Percentiles rank a stretch among this genome's conserved stretches.
Evolutionary conservation across 2,888 invertebrate species (phyloP).

Genomic region (Conistra vaccinii): DNA sequence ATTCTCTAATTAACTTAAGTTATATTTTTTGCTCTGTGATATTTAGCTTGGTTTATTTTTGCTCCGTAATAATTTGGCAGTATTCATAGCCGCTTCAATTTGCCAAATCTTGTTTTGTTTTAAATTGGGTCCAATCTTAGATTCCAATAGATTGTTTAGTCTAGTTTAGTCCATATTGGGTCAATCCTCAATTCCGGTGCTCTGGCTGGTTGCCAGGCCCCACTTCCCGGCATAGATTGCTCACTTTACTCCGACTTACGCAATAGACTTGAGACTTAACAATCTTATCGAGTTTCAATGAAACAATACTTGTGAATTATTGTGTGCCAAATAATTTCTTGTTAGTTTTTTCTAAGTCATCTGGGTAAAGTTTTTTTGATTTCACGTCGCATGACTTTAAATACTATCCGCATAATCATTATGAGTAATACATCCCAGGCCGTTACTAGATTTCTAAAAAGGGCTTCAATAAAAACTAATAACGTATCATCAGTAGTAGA

Average conservation of each 20-base stretch:
- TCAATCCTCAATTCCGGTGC: slow-evolving; percentile 5
- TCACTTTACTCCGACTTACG: slow-evolving; percentile 32
- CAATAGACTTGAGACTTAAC: slow-evolving; percentile 39
- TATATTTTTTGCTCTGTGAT: background rate
- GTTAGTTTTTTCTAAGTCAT: background rate
- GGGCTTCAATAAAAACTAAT: background rate
- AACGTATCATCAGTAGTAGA: background rate
- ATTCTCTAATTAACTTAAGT: background rate
- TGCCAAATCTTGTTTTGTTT: background rate
- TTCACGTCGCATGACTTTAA: background rate
- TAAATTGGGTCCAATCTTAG: slow-evolving; percentile 31
- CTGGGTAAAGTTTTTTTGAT: background rate
- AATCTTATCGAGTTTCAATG: slow-evolving; percentile 36
- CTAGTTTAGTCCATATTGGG: slow-evolving; percentile 33
- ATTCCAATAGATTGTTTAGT: slow-evolving; percentile 29
- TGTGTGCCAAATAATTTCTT: slow-evolving; percentile 19
- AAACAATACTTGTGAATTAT: slow-evolving; percentile 19
- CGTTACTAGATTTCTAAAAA: background rate
- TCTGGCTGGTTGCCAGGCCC: slow-evolving; percentile 41
- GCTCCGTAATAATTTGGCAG: slow-evolving; percentile 9
- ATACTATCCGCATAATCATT: background rate
- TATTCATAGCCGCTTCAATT: slow-evolving; percentile 6
- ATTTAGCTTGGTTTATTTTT: slow-evolving; percentile 1
- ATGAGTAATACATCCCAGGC: background rate
- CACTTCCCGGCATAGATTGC: background rate